Percentiles rank a stretch among this genome's conserved stretches.
phyloP scores from a whole-genome alignment of 2,888 invertebrate species.

The Pristionchus japonicus region DNA sequence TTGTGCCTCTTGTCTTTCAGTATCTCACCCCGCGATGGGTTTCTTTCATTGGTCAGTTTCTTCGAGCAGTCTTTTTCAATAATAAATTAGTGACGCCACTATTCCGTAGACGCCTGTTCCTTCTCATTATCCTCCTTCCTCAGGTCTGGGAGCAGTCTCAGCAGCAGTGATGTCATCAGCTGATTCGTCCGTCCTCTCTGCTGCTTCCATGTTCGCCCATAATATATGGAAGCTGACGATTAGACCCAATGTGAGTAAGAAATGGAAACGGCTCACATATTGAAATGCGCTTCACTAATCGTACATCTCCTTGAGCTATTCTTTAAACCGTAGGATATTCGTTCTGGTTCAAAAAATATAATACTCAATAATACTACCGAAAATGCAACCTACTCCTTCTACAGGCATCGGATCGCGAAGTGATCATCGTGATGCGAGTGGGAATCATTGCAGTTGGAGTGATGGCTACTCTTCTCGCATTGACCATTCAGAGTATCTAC shows the following conservation, averaged over 20 bases:
- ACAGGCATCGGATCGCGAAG: constrained; percentile 95
- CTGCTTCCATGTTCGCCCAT: constrained; percentile 98
- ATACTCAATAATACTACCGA: no score
- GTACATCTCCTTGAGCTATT: no score
- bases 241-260: constrained; percentile 84
- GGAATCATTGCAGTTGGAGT: constrained; percentile 92
- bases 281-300: no score
- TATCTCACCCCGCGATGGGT: constrained; percentile 95
- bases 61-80: background rate
- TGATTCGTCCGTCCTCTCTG: constrained; percentile 96
- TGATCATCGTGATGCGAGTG: constrained; percentile 88
- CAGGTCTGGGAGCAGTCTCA: constrained; percentile 90
- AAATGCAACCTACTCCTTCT: background rate
- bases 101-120: background rate
- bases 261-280: background rate
- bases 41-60: constrained; percentile 87
- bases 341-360: no score
- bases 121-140: background rate
- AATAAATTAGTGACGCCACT: background rate
- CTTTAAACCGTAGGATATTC: no score
- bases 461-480: constrained; percentile 93
- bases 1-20: constrained; percentile 93
- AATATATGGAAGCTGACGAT: constrained; percentile 98
- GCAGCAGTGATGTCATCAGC: constrained; percentile 99
- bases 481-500: constrained; percentile 97